These are phyloP conservation scores for Caenorhabditis elegans DNA, from an alignment of 1,140 invertebrate species.

Conservation along the genomic window DNA sequence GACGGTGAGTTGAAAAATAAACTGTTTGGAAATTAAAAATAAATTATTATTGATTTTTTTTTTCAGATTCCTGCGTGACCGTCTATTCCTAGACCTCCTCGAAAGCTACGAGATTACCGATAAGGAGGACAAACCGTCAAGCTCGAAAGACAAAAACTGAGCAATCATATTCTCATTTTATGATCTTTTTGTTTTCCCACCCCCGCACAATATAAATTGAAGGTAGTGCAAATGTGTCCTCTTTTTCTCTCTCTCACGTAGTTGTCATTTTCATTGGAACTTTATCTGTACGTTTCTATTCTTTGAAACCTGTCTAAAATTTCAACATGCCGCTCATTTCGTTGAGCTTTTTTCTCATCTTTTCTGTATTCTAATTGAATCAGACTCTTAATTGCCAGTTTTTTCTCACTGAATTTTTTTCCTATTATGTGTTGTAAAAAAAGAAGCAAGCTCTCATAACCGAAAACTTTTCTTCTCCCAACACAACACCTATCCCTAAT, in stretches of 20 bases:
- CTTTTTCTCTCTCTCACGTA: neutral
- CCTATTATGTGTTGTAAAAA: no score
- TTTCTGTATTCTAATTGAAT: no score
- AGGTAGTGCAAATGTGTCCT: neutral
- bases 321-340: no score
- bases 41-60: no score
- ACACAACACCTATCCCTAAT: neutral
- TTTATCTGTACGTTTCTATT: neutral
- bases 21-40: no score
- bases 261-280: neutral
- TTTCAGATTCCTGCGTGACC: conserved; percentile 3
- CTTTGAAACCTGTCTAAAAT: neutral
- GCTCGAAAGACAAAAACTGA: neutral
- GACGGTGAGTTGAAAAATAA: conserved; percentile 32
- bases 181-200: neutral
- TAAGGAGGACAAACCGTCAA: neutral
- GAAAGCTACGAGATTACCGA: neutral
- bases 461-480: no score
- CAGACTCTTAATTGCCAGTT: no score
- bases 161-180: neutral
- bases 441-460: no score
- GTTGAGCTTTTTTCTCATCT: no score
- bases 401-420: no score
- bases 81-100: neutral
- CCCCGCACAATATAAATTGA: neutral